These are phyloP conservation scores for Indicator maculatus DNA, from an alignment of 2,113 vertebrate species.

Conservation along the genomic window DNA sequence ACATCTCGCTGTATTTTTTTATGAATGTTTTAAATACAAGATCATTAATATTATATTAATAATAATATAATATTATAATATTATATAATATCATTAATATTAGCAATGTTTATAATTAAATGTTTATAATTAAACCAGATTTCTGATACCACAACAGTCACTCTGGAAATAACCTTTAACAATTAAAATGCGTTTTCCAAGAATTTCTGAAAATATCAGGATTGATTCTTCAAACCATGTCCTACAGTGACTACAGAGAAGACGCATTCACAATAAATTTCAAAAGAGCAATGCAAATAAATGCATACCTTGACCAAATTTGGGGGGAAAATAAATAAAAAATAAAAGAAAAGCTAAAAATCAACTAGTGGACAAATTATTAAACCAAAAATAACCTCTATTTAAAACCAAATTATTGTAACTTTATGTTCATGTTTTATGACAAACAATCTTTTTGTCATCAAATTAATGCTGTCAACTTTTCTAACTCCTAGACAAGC, in stretches of 20 bases:
- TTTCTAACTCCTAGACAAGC: slow-evolving; percentile 24
- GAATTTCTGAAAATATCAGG: background rate
- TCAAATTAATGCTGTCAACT: slow-evolving; percentile 11
- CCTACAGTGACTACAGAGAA: background rate
- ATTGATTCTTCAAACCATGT: background rate
- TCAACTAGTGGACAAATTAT: background rate
- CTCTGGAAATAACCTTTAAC: slow-evolving; percentile 46
- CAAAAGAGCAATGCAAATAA: background rate
- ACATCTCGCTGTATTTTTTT: background rate
- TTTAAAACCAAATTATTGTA: slow-evolving; percentile 32
- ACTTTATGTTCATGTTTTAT: slow-evolving; percentile 13
- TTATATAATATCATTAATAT: background rate
- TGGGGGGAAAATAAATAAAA: background rate
- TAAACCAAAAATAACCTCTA: slow-evolving; percentile 2
- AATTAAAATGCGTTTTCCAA: slow-evolving; percentile 32
- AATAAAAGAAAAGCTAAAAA: background rate
- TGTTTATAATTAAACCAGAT: background rate
- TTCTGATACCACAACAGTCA: background rate
- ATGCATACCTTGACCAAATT: background rate
- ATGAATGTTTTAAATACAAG: background rate
- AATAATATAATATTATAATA: too few relatives aligned
- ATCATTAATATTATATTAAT: background rate
- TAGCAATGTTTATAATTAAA: too few relatives aligned
- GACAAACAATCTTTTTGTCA: slow-evolving; percentile 47
- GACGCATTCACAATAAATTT: background rate